Evolutionary conservation across 2,888 invertebrate genomes (phyloP).

Genomic region (Drosophila pseudotalamancana): DNA sequence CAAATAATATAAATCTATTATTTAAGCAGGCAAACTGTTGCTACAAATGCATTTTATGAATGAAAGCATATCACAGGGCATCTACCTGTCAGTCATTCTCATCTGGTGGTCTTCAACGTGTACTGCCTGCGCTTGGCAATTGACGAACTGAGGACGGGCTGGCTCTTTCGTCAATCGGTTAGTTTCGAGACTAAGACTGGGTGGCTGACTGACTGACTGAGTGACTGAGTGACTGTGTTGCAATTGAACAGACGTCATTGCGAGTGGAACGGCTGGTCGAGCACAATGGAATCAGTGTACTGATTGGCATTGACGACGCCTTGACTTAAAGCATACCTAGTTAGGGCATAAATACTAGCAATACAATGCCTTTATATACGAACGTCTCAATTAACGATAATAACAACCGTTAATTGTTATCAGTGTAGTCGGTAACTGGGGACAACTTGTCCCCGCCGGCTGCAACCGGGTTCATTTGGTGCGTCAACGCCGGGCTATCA

Average conservation of each 20-base stretch:
- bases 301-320: conserved; percentile 45
- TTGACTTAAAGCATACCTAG: conserved; percentile 38
- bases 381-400: conserved; percentile 69
- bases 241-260: conserved; percentile 48
- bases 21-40: no score
- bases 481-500: conserved; percentile 58
- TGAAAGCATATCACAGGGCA: no score
- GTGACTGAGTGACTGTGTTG: conserved; percentile 8
- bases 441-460: conserved; percentile 33
- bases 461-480: conserved; percentile 37
- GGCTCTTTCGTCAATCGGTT: conserved; percentile 57
- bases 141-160: conserved; percentile 45
- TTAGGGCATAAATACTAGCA: conserved; percentile 31
- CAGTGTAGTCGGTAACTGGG: conserved; percentile 37
- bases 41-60: no score
- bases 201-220: neutral
- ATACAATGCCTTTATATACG: conserved; percentile 27
- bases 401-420: conserved; percentile 70
- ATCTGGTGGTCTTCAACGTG: neutral
- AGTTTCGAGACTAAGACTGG: conserved; percentile 28
- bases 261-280: conserved; percentile 1
- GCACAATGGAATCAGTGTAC: conserved; percentile 39
- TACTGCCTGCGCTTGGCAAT: conserved; percentile 47
- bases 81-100: neutral
- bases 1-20: no score